phyloP scores from a whole-genome alignment of 2,888 invertebrate species.

The Ochlodes sylvanus region DNA sequence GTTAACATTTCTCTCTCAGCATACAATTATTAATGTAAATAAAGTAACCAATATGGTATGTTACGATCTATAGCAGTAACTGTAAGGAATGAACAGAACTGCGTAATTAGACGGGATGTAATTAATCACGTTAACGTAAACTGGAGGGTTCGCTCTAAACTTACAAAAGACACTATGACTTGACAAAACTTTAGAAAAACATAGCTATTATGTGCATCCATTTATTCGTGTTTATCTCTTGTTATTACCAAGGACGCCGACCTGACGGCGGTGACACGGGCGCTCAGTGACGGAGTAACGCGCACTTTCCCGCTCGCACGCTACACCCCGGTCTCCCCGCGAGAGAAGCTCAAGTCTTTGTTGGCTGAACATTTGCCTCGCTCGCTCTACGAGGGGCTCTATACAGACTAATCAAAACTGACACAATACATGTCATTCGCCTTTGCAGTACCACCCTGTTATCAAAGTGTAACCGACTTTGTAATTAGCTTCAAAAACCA shows the following conservation, averaged over 20 bases:
- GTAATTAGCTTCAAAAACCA: slow-evolving; percentile 26
- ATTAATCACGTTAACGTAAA: slow-evolving; percentile 6
- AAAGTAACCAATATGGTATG: no score
- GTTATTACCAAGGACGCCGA: slow-evolving; percentile 88
- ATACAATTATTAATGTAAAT: no score
- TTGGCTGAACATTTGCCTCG: slow-evolving; percentile 93
- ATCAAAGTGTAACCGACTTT: slow-evolving; percentile 19
- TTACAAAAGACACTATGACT: slow-evolving; percentile 19
- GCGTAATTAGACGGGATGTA: slow-evolving; percentile 5
- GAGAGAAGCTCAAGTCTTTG: slow-evolving; percentile 91
- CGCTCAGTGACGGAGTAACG: slow-evolving; percentile 90
- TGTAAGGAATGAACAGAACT: neutral
- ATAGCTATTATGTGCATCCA: neutral
- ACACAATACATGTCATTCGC: slow-evolving; percentile 26
- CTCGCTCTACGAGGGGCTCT: slow-evolving; percentile 92
- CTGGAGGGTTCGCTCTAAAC: neutral
- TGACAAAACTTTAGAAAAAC: slow-evolving; percentile 18
- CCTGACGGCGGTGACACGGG: slow-evolving; percentile 90
- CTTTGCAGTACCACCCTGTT: slow-evolving; percentile 26
- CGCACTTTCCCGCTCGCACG: slow-evolving; percentile 93
- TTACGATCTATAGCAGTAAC: no score
- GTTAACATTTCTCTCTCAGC: no score
- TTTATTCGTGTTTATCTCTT: slow-evolving; percentile 21
- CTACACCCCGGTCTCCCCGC: slow-evolving; percentile 92
- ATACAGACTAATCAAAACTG: slow-evolving; percentile 70